phyloP scores from a whole-genome alignment of 2,888 invertebrate species.

The Philopedon plagiatum region DNA sequence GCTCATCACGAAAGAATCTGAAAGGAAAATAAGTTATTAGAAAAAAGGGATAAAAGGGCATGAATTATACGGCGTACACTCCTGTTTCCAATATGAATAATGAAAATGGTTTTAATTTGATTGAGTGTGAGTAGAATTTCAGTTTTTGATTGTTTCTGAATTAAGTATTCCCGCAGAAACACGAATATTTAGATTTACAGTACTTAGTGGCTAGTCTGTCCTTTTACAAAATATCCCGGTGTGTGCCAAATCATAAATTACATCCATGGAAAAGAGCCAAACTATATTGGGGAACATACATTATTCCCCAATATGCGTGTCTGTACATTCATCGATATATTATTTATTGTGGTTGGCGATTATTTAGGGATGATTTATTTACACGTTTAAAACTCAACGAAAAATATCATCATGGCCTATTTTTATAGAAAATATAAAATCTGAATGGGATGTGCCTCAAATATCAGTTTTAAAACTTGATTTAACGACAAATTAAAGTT shows the following conservation, averaged over 20 bases:
- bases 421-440: no score
- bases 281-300: constrained; percentile 1
- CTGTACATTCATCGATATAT: constrained; percentile 25
- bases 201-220: not conserved
- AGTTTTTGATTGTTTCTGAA: no score
- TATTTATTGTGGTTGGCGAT: constrained; percentile 11
- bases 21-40: constrained; percentile 53
- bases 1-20: constrained; percentile 66
- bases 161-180: not conserved
- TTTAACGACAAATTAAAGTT: no score
- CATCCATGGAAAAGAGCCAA: not conserved
- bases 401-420: no score
- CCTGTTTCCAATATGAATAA: no score
- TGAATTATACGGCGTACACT: no score
- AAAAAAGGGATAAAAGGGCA: not conserved
- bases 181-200: not conserved
- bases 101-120: no score
- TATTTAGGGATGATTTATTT: constrained; percentile 26
- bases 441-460: no score
- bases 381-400: not conserved
- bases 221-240: not conserved
- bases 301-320: constrained; percentile 26
- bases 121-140: no score
- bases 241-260: constrained; percentile 12
- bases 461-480: no score